Percentiles rank a stretch among this genome's conserved stretches.
These are phyloP conservation scores for Notolepis coatsorum DNA, from an alignment of 2,797 vertebrate genomes.

Conservation along the genomic window DNA sequence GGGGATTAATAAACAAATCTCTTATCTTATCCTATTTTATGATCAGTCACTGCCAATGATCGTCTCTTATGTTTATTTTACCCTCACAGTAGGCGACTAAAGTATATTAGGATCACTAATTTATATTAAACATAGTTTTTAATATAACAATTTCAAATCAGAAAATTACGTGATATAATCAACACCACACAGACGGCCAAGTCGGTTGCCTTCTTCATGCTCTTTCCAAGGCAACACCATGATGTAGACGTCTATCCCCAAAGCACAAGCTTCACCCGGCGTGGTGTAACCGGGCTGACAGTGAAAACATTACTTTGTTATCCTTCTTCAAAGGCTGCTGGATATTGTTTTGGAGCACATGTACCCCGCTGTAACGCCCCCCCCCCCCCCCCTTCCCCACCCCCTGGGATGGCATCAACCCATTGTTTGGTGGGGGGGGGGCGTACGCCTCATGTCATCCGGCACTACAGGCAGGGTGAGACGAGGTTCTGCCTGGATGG, in stretches of 20 bases:
- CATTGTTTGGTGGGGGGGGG: neutral
- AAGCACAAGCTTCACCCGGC: neutral
- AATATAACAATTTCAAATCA: too few relatives aligned
- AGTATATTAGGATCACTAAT: too few relatives aligned
- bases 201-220: neutral
- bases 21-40: too few relatives aligned
- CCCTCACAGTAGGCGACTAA: too few relatives aligned
- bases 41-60: too few relatives aligned
- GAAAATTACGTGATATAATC: too few relatives aligned
- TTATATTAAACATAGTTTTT: too few relatives aligned
- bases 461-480: conserved; percentile 46
- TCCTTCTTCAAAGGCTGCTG: conserved; percentile 18
- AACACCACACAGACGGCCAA: neutral
- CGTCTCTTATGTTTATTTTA: too few relatives aligned
- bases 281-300: conserved; percentile 1
- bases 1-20: too few relatives aligned
- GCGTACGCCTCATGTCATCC: conserved; percentile 35
- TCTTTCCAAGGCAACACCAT: neutral
- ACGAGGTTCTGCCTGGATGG: conserved; percentile 26
- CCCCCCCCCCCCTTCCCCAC: too few relatives aligned
- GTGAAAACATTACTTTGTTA: conserved; percentile 9
- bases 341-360: conserved; percentile 30
- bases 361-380: conserved; percentile 22
- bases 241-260: conserved; percentile 5
- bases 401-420: conserved; percentile 33